Evolutionary conservation across 2,113 vertebrate species (phyloP), one percentile per base, ranked within the genome.

Genomic region (Pangasianodon gigas): DNA sequence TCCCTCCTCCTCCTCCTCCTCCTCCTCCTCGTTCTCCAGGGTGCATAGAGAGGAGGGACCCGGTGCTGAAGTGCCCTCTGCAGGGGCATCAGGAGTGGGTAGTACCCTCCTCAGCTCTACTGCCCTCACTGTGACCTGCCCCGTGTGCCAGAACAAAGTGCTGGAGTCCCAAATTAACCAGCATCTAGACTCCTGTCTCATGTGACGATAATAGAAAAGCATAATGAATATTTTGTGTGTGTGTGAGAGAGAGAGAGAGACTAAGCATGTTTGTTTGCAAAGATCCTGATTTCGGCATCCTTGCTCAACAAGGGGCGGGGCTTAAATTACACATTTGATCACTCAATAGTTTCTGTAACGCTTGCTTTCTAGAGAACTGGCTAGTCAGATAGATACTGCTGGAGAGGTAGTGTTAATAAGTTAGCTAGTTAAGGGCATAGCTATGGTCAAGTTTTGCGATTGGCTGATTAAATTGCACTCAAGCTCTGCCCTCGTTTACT

Each of bases 171-270:
- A 95, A 86, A 97, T 99, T 92, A 99, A 99, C 24, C 91, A 96
- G 81, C 98, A 99, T 92, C 94, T 99, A 24, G 98, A 99, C 84
- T 91, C 93, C 56, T 99, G 98, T 92, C 97, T 99, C 7, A 83
- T 32, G 13, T 95, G 90, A 90, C 0, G 21, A 6, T 11, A 41
- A 16, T 41, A 75, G 44, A 29, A 8, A 69, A 10, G 21, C 19
- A 18, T 16, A 10, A n/a, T 69, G n/a, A 7, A 32, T 7, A 21
- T 7, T 60, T 7, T 24, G 24, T 32, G 6, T 19, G n/a, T 11
- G n/a, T 26, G 46, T 24, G 21, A 32, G 65, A 19, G 84, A 6
- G 65, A 13, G n/a, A 14, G 41, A 41, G 26, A 65, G 7, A 26
- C 60, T 0, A 26, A 29, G 26, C 8, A 6, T 24, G 58, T 67